A percentile compares a stretch with the other conserved stretches of the same genome.
Conservation (phyloP, 2,113 vertebrate genomes). For the Vicugna pacos region DNA sequence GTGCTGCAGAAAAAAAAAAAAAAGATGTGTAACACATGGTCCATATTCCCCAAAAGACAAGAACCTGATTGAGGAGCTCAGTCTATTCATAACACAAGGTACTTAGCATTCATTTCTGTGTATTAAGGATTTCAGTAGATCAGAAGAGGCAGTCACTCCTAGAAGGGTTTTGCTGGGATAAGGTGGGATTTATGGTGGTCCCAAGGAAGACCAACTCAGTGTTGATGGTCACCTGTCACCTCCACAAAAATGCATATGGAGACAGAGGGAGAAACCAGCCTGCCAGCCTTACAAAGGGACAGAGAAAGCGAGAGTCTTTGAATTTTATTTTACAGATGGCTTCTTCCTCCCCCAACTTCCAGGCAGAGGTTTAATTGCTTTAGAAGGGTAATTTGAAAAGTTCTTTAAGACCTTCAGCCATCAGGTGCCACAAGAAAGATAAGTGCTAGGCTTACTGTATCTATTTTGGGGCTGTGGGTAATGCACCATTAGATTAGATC, state of each 20-base stretch:
- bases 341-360: background rate
- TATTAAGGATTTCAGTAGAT: background rate
- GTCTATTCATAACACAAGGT: background rate
- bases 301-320: background rate
- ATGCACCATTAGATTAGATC: slow-evolving; percentile 46
- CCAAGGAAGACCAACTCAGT: background rate
- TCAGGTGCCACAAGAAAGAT: slow-evolving; percentile 37
- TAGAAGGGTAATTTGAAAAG: slow-evolving; percentile 65
- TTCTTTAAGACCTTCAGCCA: slow-evolving; percentile 59
- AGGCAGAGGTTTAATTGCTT: slow-evolving; percentile 71
- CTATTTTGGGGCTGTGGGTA: slow-evolving; percentile 59
- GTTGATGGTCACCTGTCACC: background rate
- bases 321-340: slow-evolving; percentile 50
- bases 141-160: background rate
- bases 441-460: slow-evolving; percentile 23
- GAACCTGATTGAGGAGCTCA: background rate
- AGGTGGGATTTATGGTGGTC: background rate
- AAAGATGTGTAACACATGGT: background rate
- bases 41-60: background rate
- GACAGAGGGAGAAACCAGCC: background rate
- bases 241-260: background rate
- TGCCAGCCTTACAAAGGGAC: background rate
- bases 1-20: background rate
- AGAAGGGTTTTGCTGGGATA: background rate
- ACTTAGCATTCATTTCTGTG: background rate